Evolutionary conservation across 2,888 invertebrate species (phyloP).

Genomic region (Campoletis raptor): DNA sequence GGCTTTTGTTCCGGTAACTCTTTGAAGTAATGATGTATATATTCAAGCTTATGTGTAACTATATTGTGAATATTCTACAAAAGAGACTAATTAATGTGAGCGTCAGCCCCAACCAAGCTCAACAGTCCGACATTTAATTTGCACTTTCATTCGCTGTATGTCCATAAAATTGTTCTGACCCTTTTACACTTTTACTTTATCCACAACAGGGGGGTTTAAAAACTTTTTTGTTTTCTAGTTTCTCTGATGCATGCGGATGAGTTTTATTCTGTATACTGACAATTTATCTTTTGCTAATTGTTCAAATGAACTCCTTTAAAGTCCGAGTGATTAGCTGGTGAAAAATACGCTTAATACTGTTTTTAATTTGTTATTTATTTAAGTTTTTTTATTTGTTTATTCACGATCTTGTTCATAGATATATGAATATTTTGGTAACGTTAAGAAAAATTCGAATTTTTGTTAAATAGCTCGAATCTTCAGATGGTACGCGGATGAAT

Average conservation of each 20-base stretch:
- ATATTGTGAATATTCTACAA: conserved; percentile 10
- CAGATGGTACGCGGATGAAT: not conserved
- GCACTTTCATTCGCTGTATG: conserved; percentile 13
- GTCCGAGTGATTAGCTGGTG: not conserved
- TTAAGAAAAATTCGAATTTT: not conserved
- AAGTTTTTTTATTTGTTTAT: not conserved
- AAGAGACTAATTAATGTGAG: conserved; percentile 16
- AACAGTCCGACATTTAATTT: conserved; percentile 18
- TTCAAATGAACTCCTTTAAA: not conserved
- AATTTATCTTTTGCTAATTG: not conserved
- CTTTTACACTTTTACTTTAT: conserved; percentile 2
- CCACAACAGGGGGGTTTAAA: not conserved
- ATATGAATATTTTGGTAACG: not conserved
- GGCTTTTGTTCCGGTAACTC: conserved; percentile 2
- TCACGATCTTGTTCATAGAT: not conserved
- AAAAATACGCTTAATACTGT: not conserved
- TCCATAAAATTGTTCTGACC: conserved; percentile 1
- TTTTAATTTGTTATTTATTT: not conserved
- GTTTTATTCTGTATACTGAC: not conserved
- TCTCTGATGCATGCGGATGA: not conserved
- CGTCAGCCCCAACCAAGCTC: not conserved
- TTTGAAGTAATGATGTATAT: conserved; percentile 10
- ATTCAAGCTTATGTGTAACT: conserved; percentile 1
- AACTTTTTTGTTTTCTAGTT: not conserved
- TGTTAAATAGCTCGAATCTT: not conserved